Evolutionary conservation across 2,888 invertebrate species (phyloP), one percentile per base, ranked within the genome.

Genomic region (Bombyx huttoni): DNA sequence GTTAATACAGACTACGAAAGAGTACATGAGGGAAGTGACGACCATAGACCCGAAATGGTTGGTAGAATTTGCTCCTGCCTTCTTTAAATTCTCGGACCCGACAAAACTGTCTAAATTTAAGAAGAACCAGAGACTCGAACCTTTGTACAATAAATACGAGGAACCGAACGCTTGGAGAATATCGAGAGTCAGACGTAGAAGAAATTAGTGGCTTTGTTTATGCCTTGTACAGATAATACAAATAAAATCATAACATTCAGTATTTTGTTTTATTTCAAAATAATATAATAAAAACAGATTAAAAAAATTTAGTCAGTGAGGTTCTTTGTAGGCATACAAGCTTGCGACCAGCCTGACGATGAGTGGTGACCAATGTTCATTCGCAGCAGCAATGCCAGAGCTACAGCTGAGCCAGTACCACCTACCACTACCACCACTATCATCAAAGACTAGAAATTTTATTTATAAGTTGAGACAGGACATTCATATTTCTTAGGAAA

Each of bases 131-230:
- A 91, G 98, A 57, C 90, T 99, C 58, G 99, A 99, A 72, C 99
- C 99, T 0, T 89, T 99, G 3, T 98, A 97, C 81, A 99, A 99
- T 81, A 99, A 99, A 87, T 99, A 98, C 72, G 99, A 99, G 80
- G 99, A 99, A 77, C 97, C 98, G 0, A 99, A 99, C 77, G 96
- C 98, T 0, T 99, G 99, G 99, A 92, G 99, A 79, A 99, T 99
- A 88, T 99, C 99, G 0, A 89, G 97, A 61, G 96, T 96, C 34
- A 90, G 97, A 50, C 90, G 96, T 67, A 90, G 97, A 70, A 90
- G 97, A 65, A 97, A 97, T 91, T 97, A 93, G 65, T 45, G 10
- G 14, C 47, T 12, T 49, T 33, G 34, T 13, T n/a, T 45, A 40
- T 13, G 24, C 14, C 24, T 24, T 24, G 14, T 8, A 48, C 10